Conservation (phyloP, 2,113 vertebrate species). For the Seriola rivoliana region DNA sequence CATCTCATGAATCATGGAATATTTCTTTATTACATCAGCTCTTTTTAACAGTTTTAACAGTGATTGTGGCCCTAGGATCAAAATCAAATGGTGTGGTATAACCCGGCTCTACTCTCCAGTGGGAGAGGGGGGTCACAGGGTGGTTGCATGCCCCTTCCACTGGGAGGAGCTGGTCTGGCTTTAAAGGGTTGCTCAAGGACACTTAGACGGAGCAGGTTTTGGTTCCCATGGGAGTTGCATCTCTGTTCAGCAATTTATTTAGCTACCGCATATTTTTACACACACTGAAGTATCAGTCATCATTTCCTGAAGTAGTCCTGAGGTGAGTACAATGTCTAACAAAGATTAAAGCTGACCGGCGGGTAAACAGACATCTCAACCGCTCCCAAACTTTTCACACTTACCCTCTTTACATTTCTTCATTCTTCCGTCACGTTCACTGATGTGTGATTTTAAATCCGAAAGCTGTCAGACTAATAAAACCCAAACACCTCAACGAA, state of each 20-base stretch:
- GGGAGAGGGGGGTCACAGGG: not conserved
- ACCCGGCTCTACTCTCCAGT: no score
- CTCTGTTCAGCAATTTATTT: not conserved
- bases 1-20: not conserved
- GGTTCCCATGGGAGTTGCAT: not conserved
- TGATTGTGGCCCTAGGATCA: no score
- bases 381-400: slow-evolving; percentile 19
- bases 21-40: no score
- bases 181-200: slow-evolving; percentile 26
- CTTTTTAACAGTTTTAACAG: no score
- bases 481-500: slow-evolving; percentile 13
- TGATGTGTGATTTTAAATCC: not conserved
- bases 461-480: not conserved
- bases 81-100: no score
- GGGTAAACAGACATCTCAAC: not conserved
- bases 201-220: not conserved
- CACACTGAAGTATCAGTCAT: not conserved
- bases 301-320: not conserved
- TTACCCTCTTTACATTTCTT: slow-evolving; percentile 34
- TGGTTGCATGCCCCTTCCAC: not conserved
- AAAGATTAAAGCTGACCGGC: slow-evolving; percentile 1
- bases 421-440: not conserved
- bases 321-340: not conserved
- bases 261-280: not conserved
- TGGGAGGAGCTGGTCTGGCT: slow-evolving; percentile 15